Evolutionary conservation across 2,888 invertebrate genomes (phyloP), one percentile per base, ranked within the genome.

Genomic region (Neelides folsomi): DNA sequence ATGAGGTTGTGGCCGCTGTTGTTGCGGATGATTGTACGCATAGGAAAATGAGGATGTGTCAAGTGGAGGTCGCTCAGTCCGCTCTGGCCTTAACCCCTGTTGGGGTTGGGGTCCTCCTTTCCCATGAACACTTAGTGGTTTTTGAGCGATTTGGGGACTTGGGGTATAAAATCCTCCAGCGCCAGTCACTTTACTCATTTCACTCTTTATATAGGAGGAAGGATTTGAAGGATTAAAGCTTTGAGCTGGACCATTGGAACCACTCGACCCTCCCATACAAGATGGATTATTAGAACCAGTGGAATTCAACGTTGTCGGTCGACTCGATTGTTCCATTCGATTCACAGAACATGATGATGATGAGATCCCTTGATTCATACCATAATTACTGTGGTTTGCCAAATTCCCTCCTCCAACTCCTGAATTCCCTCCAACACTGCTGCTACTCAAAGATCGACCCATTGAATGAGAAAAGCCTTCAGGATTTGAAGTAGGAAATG

Each of bases 1-100:
- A 35, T 51, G 51, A 8, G 46, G 16, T 6, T 45, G 51, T 16
- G 45, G 41, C 12, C 46, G 40, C n/a, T n/a, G 15, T 16, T 7
- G 12, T 20, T 10, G 10, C 12, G 18, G 43, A 37, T 16, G 37
- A 44, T 15, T 37, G 13, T 15, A 8, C 8, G 43, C 10, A 5
- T 35, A 18, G 36, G 37, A 16, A 13, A 3, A 20, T 13, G 27
- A 9, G 40, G 38, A 18, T 8, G 38, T 15, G 27, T 47, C 20
- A 4, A 40, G 9, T 10, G 37, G 19, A 10, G n/a, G 16, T 36
- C n/a, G 16, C 12, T 47, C 18, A 6, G 12, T 18, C 36, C 36
- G 35, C 27, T 46, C 15, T 36, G 37, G 37, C 12, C 38, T 18
- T 37, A 37, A 16, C 13, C 15, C 45, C 15, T 3, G 34, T 12